Evolutionary conservation across 2,888 invertebrate species (phyloP), one percentile per base, ranked within the genome.

Genomic region (Laspeyria flexula): DNA sequence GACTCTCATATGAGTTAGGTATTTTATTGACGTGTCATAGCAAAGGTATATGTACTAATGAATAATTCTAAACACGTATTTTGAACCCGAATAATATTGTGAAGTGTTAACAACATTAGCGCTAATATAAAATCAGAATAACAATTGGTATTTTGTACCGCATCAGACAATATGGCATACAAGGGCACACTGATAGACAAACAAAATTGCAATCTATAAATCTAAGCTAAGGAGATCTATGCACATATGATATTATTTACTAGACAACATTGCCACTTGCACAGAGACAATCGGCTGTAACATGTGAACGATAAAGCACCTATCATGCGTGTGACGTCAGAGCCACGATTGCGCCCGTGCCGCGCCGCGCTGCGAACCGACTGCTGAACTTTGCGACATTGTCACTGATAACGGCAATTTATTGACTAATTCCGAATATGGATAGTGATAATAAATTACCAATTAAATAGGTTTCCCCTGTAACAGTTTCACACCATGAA

Each of bases 291-390:
- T 74, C 66, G 63, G 39, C 55, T 65, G 59, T 66, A 44, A 68
- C 66, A 76, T 73, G 65, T 71, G 69, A 65, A 71, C 78, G 84
- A 83, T 85, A 85, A 82, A 78, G 66, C 76, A 79, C 67, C 75
- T 85, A 86, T 86, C 83, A 78, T 75, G 72, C 70, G 64, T 54
- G 76, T 90, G 88, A 90, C 89, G 89, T 90, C 87, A 86, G 59
- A 58, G 64, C 47, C 56, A 72, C 77, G 77, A 75, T 78, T 77
- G 80, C 71, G 74, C 70, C 43, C 60, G 65, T 59, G 56, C 31
- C 33, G 29, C 13, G 29, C 10, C 37, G 18, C 38, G 34, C 64
- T 60, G 58, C 60, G 60, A 66, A 60, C 64, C 80, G 78, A 78
- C 54, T 76, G 76, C 81, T 86, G 85, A 85, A 86, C 88, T 84